These are phyloP conservation scores for Trinectes maculatus DNA, from an alignment of 2,113 vertebrate genomes.

Conservation along the genomic window DNA sequence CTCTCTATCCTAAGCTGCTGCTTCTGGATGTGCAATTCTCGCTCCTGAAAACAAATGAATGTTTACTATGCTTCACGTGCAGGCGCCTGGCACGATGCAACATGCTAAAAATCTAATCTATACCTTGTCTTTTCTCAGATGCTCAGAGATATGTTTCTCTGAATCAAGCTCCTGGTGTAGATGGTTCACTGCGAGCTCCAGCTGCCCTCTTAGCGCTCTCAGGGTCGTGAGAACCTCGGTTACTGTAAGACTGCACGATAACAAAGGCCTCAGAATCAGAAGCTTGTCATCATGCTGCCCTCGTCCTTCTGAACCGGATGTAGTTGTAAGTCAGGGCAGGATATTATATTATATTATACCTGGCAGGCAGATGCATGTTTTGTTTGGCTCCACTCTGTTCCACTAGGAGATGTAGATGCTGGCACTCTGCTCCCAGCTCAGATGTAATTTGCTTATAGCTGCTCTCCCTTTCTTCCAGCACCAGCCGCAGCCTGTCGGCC, in stretches of 20 bases:
- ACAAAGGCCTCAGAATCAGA: neutral
- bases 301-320: neutral
- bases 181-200: slow-evolving; percentile 62
- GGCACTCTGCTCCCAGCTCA: slow-evolving; percentile 58
- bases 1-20: slow-evolving; percentile 72
- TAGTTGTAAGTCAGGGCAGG: neutral
- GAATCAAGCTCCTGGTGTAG: slow-evolving; percentile 71
- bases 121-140: slow-evolving; percentile 74
- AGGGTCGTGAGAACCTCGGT: slow-evolving; percentile 61
- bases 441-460: slow-evolving; percentile 36
- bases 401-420: slow-evolving; percentile 52
- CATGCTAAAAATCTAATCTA: neutral
- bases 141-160: slow-evolving; percentile 51
- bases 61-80: slow-evolving; percentile 1
- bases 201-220: slow-evolving; percentile 63
- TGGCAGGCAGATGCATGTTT: slow-evolving; percentile 3
- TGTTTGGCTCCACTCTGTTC: slow-evolving; percentile 40
- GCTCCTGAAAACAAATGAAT: slow-evolving; percentile 63
- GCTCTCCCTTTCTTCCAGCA: slow-evolving; percentile 58
- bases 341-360: slow-evolving; percentile 76
- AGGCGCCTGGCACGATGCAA: neutral
- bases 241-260: slow-evolving; percentile 58
- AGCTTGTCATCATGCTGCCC: neutral
- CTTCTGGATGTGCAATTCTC: slow-evolving; percentile 66
- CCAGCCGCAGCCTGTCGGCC: slow-evolving; percentile 30